These are phyloP conservation scores for Apodemia hepburni DNA, from an alignment of 2,888 invertebrate genomes.

Conservation along the genomic window DNA sequence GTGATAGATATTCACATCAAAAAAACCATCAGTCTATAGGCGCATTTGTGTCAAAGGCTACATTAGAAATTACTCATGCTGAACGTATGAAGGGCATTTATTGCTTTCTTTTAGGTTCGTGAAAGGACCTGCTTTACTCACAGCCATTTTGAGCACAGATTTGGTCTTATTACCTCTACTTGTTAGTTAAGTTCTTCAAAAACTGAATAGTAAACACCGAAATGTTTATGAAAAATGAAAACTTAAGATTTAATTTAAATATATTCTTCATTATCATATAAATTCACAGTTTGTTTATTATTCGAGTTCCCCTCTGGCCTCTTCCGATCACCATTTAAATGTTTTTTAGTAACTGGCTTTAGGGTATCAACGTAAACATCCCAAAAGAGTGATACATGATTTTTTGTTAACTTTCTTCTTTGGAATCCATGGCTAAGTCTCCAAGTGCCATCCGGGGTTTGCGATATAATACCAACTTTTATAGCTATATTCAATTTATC, in stretches of 20 bases:
- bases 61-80: not conserved
- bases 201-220: not conserved
- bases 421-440: not conserved
- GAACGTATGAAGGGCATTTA: not conserved
- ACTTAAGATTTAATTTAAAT: not conserved
- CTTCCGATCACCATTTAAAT: not conserved
- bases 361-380: not conserved
- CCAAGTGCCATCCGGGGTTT: not conserved
- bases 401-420: not conserved
- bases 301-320: not conserved
- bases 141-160: not conserved
- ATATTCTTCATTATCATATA: not conserved
- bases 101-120: not conserved
- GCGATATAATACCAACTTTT: not conserved
- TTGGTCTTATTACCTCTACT: not conserved
- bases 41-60: too few species aligned
- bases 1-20: too few species aligned
- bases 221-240: not conserved
- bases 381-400: constrained; percentile 1
- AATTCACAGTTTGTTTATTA: not conserved
- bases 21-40: too few species aligned
- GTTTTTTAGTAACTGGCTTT: not conserved
- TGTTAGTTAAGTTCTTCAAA: not conserved
- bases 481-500: constrained; percentile 6
- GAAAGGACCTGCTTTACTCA: not conserved